Conservation (phyloP, 2,888 invertebrate genomes). For the Orgyia antiqua region DNA sequence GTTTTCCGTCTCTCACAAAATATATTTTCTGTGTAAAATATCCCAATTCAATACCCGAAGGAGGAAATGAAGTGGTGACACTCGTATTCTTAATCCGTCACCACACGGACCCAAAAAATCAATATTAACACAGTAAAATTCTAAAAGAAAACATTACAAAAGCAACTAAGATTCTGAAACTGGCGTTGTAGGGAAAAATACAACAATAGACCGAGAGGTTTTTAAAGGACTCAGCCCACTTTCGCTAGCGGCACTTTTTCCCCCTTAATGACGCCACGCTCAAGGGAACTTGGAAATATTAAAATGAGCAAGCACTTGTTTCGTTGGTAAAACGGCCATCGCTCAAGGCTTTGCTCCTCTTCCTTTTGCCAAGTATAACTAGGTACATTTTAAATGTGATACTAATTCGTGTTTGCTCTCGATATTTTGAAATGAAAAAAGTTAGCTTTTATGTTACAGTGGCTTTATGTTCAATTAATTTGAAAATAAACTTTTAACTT, state of each 20-base stretch:
- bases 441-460: conserved; percentile 18
- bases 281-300: conserved; percentile 69
- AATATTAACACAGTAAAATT: conserved; percentile 5
- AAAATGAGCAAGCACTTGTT: conserved; percentile 76
- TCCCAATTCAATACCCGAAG: too few relatives aligned
- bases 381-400: conserved; percentile 26
- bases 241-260: conserved; percentile 56
- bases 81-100: too few relatives aligned
- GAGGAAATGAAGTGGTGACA: too few relatives aligned
- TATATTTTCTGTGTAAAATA: too few relatives aligned
- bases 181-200: conserved; percentile 41
- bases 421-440: conserved; percentile 32
- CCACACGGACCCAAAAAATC: too few relatives aligned
- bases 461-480: conserved; percentile 16
- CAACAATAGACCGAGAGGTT: conserved; percentile 63
- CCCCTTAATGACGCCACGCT: conserved; percentile 63
- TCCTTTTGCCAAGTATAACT: conserved; percentile 26
- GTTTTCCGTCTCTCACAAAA: too few relatives aligned
- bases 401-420: conserved; percentile 17
- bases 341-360: conserved; percentile 61
- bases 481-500: too few relatives aligned
- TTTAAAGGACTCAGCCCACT: conserved; percentile 62
- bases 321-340: conserved; percentile 62
- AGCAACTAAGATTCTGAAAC: conserved; percentile 23
- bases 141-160: conserved; percentile 21